Conservation (phyloP, 2,888 invertebrate species). For the Mythimna albipuncta region DNA sequence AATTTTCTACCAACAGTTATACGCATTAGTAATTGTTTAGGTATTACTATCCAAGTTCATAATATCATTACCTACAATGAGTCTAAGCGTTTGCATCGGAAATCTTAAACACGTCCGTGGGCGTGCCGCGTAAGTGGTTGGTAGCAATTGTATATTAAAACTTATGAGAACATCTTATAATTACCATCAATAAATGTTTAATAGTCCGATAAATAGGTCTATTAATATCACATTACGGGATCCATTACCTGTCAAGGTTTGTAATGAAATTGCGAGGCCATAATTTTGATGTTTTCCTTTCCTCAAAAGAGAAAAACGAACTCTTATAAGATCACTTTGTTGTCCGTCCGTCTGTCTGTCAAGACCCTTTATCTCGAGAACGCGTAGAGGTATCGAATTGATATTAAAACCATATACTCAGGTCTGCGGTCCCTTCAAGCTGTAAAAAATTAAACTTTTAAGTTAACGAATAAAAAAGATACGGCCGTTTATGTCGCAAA, state of each 20-base stretch:
- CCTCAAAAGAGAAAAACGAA: too few species aligned
- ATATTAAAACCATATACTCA: too few species aligned
- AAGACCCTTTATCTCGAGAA: too few species aligned
- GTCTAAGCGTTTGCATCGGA: constrained; percentile 7
- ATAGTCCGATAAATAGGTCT: constrained; percentile 21
- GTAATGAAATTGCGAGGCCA: constrained; percentile 1
- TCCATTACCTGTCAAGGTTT: background rate
- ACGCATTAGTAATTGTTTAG: background rate
- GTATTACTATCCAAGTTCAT: background rate
- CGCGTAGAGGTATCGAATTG: too few species aligned
- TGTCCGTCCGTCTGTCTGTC: too few species aligned
- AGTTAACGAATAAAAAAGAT: too few species aligned
- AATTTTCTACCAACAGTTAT: constrained; percentile 7
- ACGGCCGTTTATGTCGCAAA: too few species aligned
- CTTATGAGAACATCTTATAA: constrained; percentile 31
- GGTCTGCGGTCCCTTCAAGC: too few species aligned
- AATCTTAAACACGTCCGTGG: constrained; percentile 26
- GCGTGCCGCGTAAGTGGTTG: constrained; percentile 40
- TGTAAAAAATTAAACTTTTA: too few species aligned
- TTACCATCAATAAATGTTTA: constrained; percentile 36
- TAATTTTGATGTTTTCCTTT: too few species aligned
- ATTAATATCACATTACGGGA: constrained; percentile 27
- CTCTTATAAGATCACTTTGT: too few species aligned
- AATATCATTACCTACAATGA: constrained; percentile 17
- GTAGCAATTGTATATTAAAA: constrained; percentile 38